Evolutionary conservation across 1,140 invertebrate species (phyloP), one percentile per base, ranked within the genome.

Genomic region (Drosophila nannoptera): DNA sequence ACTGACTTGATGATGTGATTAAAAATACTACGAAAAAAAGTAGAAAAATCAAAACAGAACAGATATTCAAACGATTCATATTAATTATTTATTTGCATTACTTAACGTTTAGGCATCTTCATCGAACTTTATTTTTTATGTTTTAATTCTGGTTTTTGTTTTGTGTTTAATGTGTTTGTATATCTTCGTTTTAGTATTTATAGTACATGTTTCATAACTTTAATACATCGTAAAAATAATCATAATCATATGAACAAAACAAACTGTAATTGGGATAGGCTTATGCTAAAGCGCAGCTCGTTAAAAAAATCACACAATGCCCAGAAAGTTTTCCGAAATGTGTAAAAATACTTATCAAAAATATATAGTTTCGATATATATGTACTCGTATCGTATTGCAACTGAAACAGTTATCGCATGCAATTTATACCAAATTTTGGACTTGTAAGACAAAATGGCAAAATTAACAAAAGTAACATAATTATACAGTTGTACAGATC

Each of bases 211-310:
- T 75, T 78, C 69, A 84, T 83, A 83, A 84, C 80, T 83, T 83
- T 83, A 83, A 83, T 83, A 83, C 80, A 83, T 83, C 76, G 63
- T 84, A 70, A 81, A 76, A 83, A 83, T 56, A 83, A 83, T 70
- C 58, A 77, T 80, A 82, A 75, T 82, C 64, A 75, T 83, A 83
- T 84, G 83, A 83, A 84, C 80, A 83, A 83, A 83, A 83, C 80
- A 83, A 83, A 70, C 69, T 69, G 69, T 83, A 84, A 83, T 74
- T 78, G 80, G 78, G 78, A 63, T 63, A 73, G 54, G 59, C 73
- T 61, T 66, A 70, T 32, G 48, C 62, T 70, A 61, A 56, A 38
- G 69, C 81, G 62, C 78, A 76, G 62, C 68, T 78, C 75, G 64
- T 77, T 62, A 64, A 84, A 84, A 73, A 73, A 63, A 78, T 83